Evolutionary conservation across 2,797 vertebrate genomes (phyloP).

Genomic region (Syngnathus acus): DNA sequence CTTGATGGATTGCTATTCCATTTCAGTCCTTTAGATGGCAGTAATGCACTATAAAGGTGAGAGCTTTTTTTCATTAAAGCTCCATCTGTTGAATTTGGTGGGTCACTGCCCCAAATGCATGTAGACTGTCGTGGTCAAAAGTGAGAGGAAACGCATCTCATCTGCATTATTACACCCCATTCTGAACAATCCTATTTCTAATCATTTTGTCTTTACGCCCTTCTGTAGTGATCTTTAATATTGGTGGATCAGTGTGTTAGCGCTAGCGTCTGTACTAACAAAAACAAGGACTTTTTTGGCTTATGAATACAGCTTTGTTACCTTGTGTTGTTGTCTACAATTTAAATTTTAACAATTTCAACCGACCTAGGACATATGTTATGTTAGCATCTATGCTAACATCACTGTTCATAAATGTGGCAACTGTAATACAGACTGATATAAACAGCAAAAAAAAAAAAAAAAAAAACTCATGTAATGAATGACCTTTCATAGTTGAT

Average conservation of each 20-base stretch:
- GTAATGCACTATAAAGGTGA: neutral
- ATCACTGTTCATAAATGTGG: neutral
- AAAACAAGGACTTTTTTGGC: neutral
- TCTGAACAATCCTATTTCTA: neutral
- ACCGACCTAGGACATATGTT: neutral
- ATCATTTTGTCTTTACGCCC: neutral
- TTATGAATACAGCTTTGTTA: neutral
- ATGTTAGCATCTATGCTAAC: neutral
- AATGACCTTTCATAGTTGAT: conserved; percentile 83
- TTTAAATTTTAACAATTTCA: neutral
- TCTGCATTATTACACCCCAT: neutral
- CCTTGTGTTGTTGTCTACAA: neutral
- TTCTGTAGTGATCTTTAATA: neutral
- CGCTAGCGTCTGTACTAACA: neutral
- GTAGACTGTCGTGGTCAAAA: neutral
- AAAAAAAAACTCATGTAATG: conserved; percentile 13
- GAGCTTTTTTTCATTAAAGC: neutral
- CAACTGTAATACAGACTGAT: neutral
- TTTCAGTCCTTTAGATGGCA: neutral
- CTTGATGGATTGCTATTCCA: neutral
- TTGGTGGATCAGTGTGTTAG: neutral
- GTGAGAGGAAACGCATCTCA: neutral
- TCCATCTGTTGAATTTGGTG: neutral
- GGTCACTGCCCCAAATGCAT: neutral
- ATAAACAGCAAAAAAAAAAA: neutral